Percentiles rank a stretch among this genome's conserved stretches.
Conservation (phyloP, 2,888 invertebrate species). For the Idaea aversata region DNA sequence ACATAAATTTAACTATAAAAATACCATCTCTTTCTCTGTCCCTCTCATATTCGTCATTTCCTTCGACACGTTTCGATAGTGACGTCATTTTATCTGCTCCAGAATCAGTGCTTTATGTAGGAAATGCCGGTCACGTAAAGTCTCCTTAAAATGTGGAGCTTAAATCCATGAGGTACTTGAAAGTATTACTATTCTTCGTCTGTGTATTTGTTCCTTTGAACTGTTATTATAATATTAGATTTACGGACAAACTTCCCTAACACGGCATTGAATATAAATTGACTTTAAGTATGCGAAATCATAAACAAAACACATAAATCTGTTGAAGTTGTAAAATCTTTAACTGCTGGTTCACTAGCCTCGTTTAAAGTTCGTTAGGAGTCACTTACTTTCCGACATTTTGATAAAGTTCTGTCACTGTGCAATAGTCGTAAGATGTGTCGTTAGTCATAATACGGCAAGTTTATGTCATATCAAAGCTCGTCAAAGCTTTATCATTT, state of each 20-base stretch:
- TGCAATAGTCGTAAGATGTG: background rate
- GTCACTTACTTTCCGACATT: background rate
- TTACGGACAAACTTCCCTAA: slow-evolving; percentile 16
- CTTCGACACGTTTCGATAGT: background rate
- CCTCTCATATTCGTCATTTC: background rate
- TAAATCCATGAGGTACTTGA: slow-evolving; percentile 75
- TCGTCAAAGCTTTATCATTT: too few species aligned
- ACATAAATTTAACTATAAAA: background rate
- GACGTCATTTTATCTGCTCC: background rate
- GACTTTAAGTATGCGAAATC: background rate
- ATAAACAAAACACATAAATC: background rate
- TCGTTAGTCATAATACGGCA: background rate
- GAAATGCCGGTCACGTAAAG: slow-evolving; percentile 69
- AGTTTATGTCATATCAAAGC: background rate
- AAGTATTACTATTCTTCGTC: slow-evolving; percentile 71
- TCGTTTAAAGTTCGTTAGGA: background rate
- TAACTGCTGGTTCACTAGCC: background rate
- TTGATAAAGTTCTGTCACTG: slow-evolving; percentile 21
- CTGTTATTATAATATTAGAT: slow-evolving; percentile 65
- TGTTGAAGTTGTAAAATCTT: background rate
- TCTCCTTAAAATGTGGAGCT: slow-evolving; percentile 76
- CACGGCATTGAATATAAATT: background rate
- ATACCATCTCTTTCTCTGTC: background rate
- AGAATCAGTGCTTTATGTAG: slow-evolving; percentile 35
- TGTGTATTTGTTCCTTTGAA: slow-evolving; percentile 59